Percentiles rank a stretch among this genome's conserved stretches.
Conservation (phyloP, 2,888 invertebrate genomes). For the Plagiodera versicolora region DNA sequence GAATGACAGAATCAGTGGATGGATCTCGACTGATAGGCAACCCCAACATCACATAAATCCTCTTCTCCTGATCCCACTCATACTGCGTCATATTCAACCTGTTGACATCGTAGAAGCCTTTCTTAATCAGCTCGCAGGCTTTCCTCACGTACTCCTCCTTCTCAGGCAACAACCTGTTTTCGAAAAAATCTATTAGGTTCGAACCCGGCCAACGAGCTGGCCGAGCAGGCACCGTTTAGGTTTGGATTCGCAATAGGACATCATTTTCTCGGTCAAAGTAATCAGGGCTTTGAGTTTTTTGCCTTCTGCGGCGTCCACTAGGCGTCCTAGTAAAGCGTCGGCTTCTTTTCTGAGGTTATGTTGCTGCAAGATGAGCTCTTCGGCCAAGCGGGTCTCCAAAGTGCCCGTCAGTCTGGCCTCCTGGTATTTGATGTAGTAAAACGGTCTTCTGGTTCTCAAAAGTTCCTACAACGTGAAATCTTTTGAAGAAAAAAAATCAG, state of each 20-base stretch:
- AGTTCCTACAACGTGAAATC: constrained; percentile 47
- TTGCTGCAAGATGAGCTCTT: constrained; percentile 46
- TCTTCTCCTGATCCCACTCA: constrained; percentile 41
- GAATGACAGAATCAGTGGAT: constrained; percentile 50
- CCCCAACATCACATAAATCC: constrained; percentile 48
- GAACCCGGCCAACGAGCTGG: too few relatives aligned
- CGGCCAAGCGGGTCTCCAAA: constrained; percentile 42
- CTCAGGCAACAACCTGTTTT: constrained; percentile 48
- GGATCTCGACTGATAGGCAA: constrained; percentile 44
- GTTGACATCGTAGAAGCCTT: constrained; percentile 53
- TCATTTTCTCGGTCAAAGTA: constrained; percentile 51
- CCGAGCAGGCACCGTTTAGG: constrained; percentile 44
- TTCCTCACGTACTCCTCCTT: constrained; percentile 49
- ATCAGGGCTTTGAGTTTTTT: constrained; percentile 35
- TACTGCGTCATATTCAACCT: constrained; percentile 46
- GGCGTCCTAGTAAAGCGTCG: constrained; percentile 46
- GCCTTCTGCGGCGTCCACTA: constrained; percentile 45
- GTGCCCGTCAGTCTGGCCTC: constrained; percentile 47
- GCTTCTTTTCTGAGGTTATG: constrained; percentile 50
- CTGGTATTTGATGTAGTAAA: constrained; percentile 54
- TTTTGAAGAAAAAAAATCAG: too few relatives aligned
- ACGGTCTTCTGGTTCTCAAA: constrained; percentile 53
- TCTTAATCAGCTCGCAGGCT: constrained; percentile 54
- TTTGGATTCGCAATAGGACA: constrained; percentile 52
- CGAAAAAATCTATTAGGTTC: neutral